Base-by-base conservation (phyloP, 2,888 invertebrate genomes). In the Cephus nigrinus region DNA sequence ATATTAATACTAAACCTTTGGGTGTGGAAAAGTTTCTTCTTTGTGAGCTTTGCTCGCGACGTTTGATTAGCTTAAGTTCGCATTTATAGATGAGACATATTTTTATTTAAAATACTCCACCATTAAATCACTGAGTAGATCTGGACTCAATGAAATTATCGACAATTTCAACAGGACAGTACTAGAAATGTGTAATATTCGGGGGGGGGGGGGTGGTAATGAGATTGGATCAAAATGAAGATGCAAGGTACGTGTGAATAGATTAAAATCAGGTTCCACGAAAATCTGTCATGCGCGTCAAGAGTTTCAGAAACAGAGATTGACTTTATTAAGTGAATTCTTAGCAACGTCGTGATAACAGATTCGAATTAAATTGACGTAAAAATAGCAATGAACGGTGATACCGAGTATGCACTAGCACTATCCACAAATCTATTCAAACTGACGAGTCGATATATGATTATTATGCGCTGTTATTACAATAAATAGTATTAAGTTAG, bases 401-500 rank as follows among this genome's bases (percentile, higher is more conserved):
- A 82, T 80, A 81, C 80, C 15, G 40, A 15, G 76, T 78, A 81
- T 75, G 80, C 79, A 73, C 87, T 87, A 88, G 84, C 81, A 85
- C 84, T 88, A 86, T 87, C 84, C 83, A 89, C 86, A 84, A 87
- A 84, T 85, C 86, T 86, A 88, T 82, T 84, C 82, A 80, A 85
- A 86, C 87, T 86, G 88, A 15, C 40, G 5, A 15, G 40, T 40
- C 40, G 40, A 40, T 15, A 40, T 40, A 40, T 40, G 40, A 40
- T 40, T 81, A 82, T 81, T 79, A 80, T 73, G 73, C 75, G 34
- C n/a, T 33, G 40, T 40, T 40, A n/a, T 73, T 69, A 79, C 80
- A 82, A 82, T 80, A 83, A 83, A 84, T 81, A 83, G 82, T 84
- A 82, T 84, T 82, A 84, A 88, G 85, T 92, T 92, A 94, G 91